phyloP scores from a whole-genome alignment of 2,797 vertebrate genomes.

The Chelon labrosus region DNA sequence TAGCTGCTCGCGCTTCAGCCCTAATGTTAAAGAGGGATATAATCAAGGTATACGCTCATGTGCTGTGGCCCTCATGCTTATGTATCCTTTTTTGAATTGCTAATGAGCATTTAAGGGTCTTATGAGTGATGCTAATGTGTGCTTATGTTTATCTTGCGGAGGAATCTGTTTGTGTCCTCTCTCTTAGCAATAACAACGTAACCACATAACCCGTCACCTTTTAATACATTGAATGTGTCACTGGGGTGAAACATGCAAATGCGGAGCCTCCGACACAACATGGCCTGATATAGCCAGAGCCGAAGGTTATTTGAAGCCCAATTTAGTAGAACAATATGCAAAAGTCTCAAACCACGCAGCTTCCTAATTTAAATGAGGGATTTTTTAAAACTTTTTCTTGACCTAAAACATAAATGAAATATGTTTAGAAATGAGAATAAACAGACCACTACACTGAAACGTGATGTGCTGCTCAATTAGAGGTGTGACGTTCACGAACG shows the following conservation, averaged over 20 bases:
- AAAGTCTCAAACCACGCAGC: not conserved
- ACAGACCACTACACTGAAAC: constrained; percentile 7
- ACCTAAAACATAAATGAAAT: constrained; percentile 22
- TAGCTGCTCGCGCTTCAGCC: not conserved
- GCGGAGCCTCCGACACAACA: constrained; percentile 20
- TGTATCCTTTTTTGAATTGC: constrained; percentile 43
- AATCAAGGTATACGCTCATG: not conserved
- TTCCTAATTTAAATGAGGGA: constrained; percentile 16
- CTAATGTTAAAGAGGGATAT: constrained; percentile 5
- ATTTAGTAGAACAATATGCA: constrained; percentile 26
- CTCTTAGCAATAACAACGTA: constrained; percentile 27
- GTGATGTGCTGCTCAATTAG: not conserved
- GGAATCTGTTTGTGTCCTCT: constrained; percentile 9
- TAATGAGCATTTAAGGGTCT: constrained; percentile 35
- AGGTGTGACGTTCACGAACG: too few species aligned
- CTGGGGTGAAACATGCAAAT: constrained; percentile 42
- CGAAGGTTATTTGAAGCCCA: constrained; percentile 11
- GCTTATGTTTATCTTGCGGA: constrained; percentile 27
- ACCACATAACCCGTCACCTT: constrained; percentile 20
- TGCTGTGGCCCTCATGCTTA: constrained; percentile 8
- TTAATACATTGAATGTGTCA: constrained; percentile 23
- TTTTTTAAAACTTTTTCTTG: constrained; percentile 14
- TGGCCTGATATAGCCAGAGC: constrained; percentile 26
- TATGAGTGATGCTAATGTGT: constrained; percentile 27
- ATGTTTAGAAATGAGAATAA: constrained; percentile 19